These are phyloP conservation scores for Alligator sinensis DNA, from an alignment of 2,113 vertebrate genomes.

Conservation along the genomic window DNA sequence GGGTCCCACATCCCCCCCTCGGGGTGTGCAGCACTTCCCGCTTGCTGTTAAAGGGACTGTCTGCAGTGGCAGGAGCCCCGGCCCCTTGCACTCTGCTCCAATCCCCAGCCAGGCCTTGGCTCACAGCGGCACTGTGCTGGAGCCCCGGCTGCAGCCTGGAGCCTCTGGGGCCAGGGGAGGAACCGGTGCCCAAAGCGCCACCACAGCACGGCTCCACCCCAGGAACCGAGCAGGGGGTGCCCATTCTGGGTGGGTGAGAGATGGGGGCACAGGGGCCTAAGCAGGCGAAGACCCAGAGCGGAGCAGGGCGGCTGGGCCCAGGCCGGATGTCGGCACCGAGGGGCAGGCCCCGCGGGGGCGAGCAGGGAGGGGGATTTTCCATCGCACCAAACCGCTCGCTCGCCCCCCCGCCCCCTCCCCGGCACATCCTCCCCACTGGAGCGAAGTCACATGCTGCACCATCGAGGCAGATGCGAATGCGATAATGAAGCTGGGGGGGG, in stretches of 20 bases:
- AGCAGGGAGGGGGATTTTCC: constrained; percentile 49
- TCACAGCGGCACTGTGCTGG: background rate
- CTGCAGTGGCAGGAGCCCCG: background rate
- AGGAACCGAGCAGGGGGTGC: too few relatives aligned
- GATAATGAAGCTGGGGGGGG: constrained; percentile 46
- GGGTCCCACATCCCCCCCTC: too few relatives aligned
- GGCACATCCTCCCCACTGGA: constrained; percentile 54
- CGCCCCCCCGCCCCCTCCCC: background rate
- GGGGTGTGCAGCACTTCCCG: too few relatives aligned
- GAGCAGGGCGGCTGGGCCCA: too few relatives aligned
- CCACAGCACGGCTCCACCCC: too few relatives aligned
- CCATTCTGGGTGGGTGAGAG: too few relatives aligned
- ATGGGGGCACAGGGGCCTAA: too few relatives aligned
- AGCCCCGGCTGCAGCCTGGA: background rate
- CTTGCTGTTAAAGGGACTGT: too few relatives aligned
- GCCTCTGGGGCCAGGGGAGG: background rate
- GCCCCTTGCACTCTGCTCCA: background rate
- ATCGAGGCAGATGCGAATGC: constrained; percentile 44
- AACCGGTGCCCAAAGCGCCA: background rate
- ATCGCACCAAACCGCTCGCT: constrained; percentile 36
- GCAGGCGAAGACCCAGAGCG: too few relatives aligned
- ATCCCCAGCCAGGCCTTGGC: background rate
- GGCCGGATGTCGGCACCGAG: background rate
- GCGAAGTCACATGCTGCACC: constrained; percentile 52
- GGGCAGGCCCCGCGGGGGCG: background rate